Conservation (phyloP, 1,140 invertebrate genomes). For the Ceratina calcarata region DNA sequence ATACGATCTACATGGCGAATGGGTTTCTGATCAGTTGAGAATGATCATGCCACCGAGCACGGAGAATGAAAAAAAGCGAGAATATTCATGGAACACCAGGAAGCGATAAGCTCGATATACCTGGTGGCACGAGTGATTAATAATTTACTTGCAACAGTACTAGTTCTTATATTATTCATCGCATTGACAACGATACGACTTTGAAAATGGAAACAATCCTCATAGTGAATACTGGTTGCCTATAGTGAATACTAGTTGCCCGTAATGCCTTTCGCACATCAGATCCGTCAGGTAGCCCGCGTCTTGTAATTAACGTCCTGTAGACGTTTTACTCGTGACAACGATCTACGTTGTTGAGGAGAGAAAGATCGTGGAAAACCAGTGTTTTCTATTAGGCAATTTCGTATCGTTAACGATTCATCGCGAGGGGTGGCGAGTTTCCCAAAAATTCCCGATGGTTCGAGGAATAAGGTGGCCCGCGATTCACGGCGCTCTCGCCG, state of each 20-base stretch:
- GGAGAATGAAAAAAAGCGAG: neutral
- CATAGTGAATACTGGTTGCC: too few relatives aligned
- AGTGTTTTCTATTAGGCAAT: neutral
- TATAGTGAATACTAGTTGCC: too few relatives aligned
- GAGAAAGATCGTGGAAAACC: neutral
- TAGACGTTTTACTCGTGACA: neutral
- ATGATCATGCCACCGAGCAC: neutral
- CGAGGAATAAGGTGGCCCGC: slow-evolving; percentile 70
- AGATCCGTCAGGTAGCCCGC: too few relatives aligned
- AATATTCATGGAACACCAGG: neutral
- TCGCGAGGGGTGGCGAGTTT: slow-evolving; percentile 58
- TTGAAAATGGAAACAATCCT: neutral
- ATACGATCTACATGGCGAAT: neutral
- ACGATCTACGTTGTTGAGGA: too few relatives aligned
- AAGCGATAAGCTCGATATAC: neutral
- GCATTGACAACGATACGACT: neutral
- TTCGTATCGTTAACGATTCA: slow-evolving; percentile 51
- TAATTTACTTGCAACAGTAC: neutral
- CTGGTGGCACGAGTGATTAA: neutral
- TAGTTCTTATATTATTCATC: neutral
- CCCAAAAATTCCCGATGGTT: slow-evolving; percentile 73
- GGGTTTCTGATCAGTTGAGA: neutral
- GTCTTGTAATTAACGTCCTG: too few relatives aligned
- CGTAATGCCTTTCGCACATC: too few relatives aligned
- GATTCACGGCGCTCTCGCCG: slow-evolving; percentile 56